Evolutionary conservation across 1,140 invertebrate species (phyloP), one percentile per base, ranked within the genome.

Genomic region (Venustaconcha ellipsiformis): DNA sequence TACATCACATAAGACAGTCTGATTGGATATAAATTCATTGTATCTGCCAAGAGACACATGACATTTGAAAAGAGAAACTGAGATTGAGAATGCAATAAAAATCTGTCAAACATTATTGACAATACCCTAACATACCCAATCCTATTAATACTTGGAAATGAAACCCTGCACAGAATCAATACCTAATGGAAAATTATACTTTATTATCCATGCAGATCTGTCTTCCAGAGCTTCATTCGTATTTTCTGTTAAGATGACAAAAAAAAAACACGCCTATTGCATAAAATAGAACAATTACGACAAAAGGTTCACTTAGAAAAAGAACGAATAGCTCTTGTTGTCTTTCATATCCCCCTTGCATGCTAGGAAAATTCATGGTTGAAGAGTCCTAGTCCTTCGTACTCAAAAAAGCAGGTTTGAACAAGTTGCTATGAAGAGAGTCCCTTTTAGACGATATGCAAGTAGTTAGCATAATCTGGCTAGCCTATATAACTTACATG

Each of bases 241-340:
- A 60, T 63, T 76, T 56, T 64, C 63, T 23, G 74, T 67, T 20
- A 76, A 20, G 23, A 68, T 68, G n/a, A 70, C 57, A 23, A 76
- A 58, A 55, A 70, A 17, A 30, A n/a, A n/a, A n/a, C n/a, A 65
- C n/a, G 18, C 67, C 59, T n/a, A 76, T 15, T 12, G 48, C 37
- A 18, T 64, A 69, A 65, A 64, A 76, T 1, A 76, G 14, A 17
- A 62, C 2, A 23, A 70, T 26, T 37, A 70, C 30, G 14, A 58
- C 67, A 2, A n/a, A n/a, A 48, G 74, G 67, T 6, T 67, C 67
- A 57, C 74, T 67, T 8, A 76, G 55, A 23, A 66, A 11, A 18
- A 67, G 67, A 20, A 70, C 74, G 57, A 76, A 76, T 18, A 62
- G 57, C 30, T 57, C 18, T 68, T 48, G 12, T 14, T 23, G 60